These are phyloP conservation scores for Danio jaintianensis DNA, from an alignment of 2,797 vertebrate species.

Conservation along the genomic window DNA sequence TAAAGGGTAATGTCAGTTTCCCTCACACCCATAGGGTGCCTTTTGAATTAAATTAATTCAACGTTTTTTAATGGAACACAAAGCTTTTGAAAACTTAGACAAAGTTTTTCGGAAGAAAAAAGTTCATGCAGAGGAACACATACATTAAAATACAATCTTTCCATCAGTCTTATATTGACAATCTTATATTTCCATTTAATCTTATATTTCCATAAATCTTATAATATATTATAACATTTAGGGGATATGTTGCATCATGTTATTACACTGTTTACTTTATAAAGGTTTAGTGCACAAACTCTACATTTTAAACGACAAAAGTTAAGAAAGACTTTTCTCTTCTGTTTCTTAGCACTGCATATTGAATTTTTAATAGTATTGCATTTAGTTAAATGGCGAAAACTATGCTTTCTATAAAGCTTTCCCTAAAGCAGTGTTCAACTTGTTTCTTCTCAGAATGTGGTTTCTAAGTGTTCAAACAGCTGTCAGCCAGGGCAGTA, in stretches of 20 bases:
- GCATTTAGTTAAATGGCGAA: not conserved
- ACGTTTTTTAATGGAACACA: too few relatives aligned
- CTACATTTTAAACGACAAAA: too few relatives aligned
- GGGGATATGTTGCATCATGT: too few relatives aligned
- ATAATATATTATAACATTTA: not conserved
- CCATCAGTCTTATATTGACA: too few relatives aligned
- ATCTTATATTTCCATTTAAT: not conserved
- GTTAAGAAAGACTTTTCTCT: too few relatives aligned
- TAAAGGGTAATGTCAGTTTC: not conserved
- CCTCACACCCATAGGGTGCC: too few relatives aligned
- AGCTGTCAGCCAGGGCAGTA: conserved; percentile 84
- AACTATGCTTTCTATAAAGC: not conserved
- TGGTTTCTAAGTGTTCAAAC: conserved; percentile 84
- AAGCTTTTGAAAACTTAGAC: too few relatives aligned
- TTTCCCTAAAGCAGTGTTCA: not conserved
- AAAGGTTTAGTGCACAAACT: not conserved
- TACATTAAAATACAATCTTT: too few relatives aligned
- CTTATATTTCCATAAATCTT: not conserved
- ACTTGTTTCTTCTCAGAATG: conserved; percentile 70
- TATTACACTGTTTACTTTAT: not conserved
- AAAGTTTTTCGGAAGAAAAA: too few relatives aligned
- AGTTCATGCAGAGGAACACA: too few relatives aligned
- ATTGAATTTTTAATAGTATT: too few relatives aligned
- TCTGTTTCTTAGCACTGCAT: conserved; percentile 63
- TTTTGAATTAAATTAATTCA: too few relatives aligned